Base-by-base conservation (phyloP, 2,888 invertebrate species). In the Drosophila limbata region DNA sequence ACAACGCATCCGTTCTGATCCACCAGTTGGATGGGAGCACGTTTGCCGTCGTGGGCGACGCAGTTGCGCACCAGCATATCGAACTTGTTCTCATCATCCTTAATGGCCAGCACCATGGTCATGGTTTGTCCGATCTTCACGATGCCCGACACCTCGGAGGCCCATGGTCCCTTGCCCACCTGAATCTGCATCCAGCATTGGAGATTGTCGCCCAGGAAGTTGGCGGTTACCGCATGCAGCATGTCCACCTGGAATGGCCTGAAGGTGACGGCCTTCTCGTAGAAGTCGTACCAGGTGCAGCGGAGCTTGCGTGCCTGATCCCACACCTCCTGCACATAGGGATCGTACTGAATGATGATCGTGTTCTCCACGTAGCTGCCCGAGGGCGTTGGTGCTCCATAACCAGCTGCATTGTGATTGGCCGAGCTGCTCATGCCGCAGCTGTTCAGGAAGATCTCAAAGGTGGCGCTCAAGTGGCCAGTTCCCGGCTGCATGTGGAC, bases 181-280 rank as follows among this genome's bases (percentile, higher is more conserved):
- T 98, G 98, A 86, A 98, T 98, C 93, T 98, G 98, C 98, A 98
- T 98, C 98, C 98, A 98, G 93, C 98, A 98, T 92, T 98, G 98
- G 85, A 98, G 93, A 93, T 98, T 98, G 93, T 98, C 98, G 31
- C 98, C 98, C 84, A 98, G 94, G 95, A 98, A 98, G 94, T 98
- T 98, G 52, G 98, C 98, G 0, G 98, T 97, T 48, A 98, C 98
- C 0, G 98, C 98, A 92, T 98, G 97, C 83, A 98, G 92, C 97
- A 98, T 98, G 92, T 98, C 98, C 39, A 98, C 98, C 94, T 97
- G 97, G 95, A 98, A 98, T 33, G 98, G 98, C 89, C 98, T 94
- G 94, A 98, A 98, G 42, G 98, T 97, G 63, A 98, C 98, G 1
- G 97, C 97, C 93, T 98, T 98, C 92, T 98, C 98, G 92, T 98